Base-by-base conservation (phyloP, 2,113 vertebrate species). In the Uropsilus gracilis region DNA sequence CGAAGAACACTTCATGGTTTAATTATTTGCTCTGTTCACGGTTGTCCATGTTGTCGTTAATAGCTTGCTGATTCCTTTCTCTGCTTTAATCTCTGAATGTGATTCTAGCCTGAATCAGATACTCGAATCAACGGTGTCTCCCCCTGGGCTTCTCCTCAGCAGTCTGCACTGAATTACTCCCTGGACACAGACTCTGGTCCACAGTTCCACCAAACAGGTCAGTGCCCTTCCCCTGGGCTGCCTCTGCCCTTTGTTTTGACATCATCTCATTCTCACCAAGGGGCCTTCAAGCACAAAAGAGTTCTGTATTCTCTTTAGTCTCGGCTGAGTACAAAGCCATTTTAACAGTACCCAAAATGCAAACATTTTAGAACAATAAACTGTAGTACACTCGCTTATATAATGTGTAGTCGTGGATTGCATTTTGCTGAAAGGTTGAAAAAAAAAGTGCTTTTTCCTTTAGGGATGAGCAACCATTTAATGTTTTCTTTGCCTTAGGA, bases 21-120 rank as follows among this genome's bases (percentile, higher is more conserved):
- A 42, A 55, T 83, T 57, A 37, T 18, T 57, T 11, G 0, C 28
- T 6, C 10, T 24, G 42, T 0, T 7, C 0, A 32, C 39, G 39
- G 28, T 34, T 64, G 17, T 18, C 64, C 37, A 16, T 30, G 6
- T 4, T 71, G 44, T 81, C 32, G n/a, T 61, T 59, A 7, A 22
- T 13, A 3, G 8, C 63, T 55, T 24, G 17, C 20, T 34, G 30
- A 77, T 20, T 75, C 26, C 8, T 57, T 76, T 44, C 20, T 84
- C 34, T 63, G 5, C 59, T 78, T 80, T 87, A 59, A 77, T 46
- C 12, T 73, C 46, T 46, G 59, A 57, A 44, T 94, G 89, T 93
- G 12, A 24, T 78, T 91, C 59, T 97, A 99, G 99, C 99, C 99
- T 1, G 99, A 99, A 73, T 97, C 98, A 4, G 99, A 99, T 94